Evolutionary conservation across 2,888 invertebrate species (phyloP).

Genomic region (Cynaeus angustus): DNA sequence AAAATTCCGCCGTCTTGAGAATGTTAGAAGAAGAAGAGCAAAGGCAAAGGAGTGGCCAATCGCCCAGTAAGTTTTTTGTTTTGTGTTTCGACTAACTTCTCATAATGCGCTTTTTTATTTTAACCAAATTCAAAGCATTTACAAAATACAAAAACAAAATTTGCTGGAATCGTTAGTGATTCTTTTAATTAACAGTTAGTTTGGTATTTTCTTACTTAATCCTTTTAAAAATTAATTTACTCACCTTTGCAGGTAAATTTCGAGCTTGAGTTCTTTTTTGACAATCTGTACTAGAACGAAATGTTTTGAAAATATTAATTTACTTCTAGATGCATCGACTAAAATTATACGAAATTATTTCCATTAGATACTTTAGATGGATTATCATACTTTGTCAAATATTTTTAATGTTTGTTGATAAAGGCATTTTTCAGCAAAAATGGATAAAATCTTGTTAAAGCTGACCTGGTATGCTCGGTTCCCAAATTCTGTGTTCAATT

Average conservation of each 20-base stretch:
- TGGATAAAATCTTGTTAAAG: too few species aligned
- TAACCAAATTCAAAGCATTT: neutral
- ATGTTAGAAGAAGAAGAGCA: constrained; percentile 90
- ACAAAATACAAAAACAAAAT: constrained; percentile 28
- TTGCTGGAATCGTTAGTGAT: constrained; percentile 6
- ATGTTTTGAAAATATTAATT: too few species aligned
- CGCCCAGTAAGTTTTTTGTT: constrained; percentile 74
- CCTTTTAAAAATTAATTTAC: too few species aligned
- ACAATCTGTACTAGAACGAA: too few species aligned
- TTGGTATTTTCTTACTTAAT: neutral
- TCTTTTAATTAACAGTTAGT: neutral
- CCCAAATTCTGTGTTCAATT: too few species aligned
- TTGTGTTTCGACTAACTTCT: neutral
- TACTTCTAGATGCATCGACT: too few species aligned
- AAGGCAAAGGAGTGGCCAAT: constrained; percentile 78
- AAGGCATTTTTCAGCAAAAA: too few species aligned
- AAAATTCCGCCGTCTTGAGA: constrained; percentile 88
- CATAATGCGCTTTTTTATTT: neutral
- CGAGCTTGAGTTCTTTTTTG: constrained; percentile 9
- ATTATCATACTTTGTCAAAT: too few species aligned
- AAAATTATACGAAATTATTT: too few species aligned
- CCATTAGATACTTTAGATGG: too few species aligned
- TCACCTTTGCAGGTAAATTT: neutral
- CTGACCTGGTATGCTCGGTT: too few species aligned
- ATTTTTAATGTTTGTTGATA: too few species aligned